Conservation (phyloP, 2,888 invertebrate genomes). For the Caenorhabditis auriculariae region DNA sequence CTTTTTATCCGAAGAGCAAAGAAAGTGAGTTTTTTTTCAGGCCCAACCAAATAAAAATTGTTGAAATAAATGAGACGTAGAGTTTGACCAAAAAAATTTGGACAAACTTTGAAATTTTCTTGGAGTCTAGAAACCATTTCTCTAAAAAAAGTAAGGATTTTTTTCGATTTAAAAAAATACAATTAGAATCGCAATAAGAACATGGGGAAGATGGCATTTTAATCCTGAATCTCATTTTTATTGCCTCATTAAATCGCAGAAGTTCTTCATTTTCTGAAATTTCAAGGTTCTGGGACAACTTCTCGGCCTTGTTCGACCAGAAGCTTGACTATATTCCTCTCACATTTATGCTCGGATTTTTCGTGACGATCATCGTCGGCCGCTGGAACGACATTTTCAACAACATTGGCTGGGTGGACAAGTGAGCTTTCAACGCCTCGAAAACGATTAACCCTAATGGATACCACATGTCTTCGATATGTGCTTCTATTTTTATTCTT, state of each 20-base stretch:
- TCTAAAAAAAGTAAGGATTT: too few species aligned
- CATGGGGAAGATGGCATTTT: too few species aligned
- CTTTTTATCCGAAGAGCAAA: conserved; percentile 17
- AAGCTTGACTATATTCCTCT: conserved; percentile 47
- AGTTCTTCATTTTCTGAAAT: neutral
- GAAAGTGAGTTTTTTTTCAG: conserved; percentile 13
- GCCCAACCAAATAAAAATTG: neutral
- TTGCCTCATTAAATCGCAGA: too few species aligned
- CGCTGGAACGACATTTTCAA: conserved; percentile 47
- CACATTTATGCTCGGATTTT: conserved; percentile 46
- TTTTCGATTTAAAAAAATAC: too few species aligned
- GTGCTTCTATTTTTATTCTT: too few species aligned
- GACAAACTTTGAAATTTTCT: too few species aligned
- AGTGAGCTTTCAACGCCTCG: conserved; percentile 14
- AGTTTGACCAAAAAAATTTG: too few species aligned
- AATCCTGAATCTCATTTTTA: too few species aligned
- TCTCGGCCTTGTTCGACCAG: conserved; percentile 40
- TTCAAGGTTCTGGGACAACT: conserved; percentile 45
- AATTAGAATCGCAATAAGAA: too few species aligned
- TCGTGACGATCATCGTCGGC: conserved; percentile 44
- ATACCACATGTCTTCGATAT: neutral
- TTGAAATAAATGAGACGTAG: too few species aligned
- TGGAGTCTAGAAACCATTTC: too few species aligned
- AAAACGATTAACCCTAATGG: neutral
- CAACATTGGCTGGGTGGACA: conserved; percentile 49